phyloP scores from a whole-genome alignment of 2,113 vertebrate genomes.

The Romanogobio albipinnatus region DNA sequence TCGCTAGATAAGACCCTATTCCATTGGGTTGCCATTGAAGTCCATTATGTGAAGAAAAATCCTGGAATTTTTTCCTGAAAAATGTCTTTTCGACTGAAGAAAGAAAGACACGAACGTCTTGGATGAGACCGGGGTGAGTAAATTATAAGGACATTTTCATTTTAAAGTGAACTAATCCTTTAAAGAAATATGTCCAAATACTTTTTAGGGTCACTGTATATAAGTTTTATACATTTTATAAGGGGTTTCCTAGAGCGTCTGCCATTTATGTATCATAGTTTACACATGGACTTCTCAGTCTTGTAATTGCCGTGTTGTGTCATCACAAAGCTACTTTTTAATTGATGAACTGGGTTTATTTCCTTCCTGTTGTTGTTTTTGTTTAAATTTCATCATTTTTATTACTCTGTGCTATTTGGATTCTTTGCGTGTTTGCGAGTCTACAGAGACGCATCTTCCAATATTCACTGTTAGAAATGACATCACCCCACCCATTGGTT shows the following conservation, averaged over 20 bases:
- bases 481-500: neutral
- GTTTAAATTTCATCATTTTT: neutral
- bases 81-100: no score
- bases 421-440: neutral
- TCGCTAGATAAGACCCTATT: no score
- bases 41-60: no score
- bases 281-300: neutral
- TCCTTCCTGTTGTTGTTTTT: neutral
- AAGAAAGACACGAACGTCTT: no score
- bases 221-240: neutral
- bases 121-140: no score
- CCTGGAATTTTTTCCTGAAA: no score
- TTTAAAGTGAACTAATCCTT: no score
- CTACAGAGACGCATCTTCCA: constrained; percentile 33
- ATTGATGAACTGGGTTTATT: neutral
- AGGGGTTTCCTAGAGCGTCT: neutral
- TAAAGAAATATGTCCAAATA: neutral
- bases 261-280: neutral
- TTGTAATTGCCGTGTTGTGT: neutral
- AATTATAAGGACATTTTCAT: no score
- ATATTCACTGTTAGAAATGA: constrained; percentile 36
- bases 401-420: neutral
- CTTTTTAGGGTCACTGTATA: neutral
- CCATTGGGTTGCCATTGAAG: no score
- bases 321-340: neutral